Conservation (phyloP, 2,797 vertebrate genomes). For the Pitangus sulphuratus region DNA sequence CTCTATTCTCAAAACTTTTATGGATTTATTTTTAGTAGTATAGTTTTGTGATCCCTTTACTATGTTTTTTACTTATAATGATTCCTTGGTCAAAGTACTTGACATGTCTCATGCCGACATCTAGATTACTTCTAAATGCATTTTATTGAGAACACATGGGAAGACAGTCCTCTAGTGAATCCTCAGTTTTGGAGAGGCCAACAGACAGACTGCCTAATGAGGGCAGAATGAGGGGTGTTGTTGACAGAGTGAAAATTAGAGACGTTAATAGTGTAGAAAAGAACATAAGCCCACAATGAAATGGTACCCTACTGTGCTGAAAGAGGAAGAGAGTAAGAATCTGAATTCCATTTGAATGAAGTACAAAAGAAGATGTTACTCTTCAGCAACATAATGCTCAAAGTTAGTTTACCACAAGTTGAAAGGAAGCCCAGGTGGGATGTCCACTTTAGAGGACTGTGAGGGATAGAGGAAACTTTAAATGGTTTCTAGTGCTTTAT, state of each 20-base stretch:
- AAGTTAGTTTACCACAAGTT: neutral
- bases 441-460: neutral
- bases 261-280: neutral
- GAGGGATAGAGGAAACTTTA: neutral
- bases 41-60: neutral
- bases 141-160: neutral
- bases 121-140: neutral
- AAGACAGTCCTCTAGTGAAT: neutral
- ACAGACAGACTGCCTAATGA: neutral
- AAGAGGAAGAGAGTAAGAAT: neutral
- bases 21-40: neutral
- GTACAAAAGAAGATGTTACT: neutral
- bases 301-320: neutral
- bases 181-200: neutral
- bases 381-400: neutral
- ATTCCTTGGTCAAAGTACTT: neutral
- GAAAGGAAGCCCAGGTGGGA: neutral
- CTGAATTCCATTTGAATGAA: neutral
- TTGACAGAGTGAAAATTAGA: neutral
- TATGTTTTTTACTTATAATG: neutral
- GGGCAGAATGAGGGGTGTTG: neutral
- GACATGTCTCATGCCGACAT: neutral
- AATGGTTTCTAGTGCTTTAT: neutral
- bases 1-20: neutral
- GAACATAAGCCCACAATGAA: neutral